These are phyloP conservation scores for Ammodytes marinus DNA, from an alignment of 2,113 vertebrate species.

Conservation along the genomic window DNA sequence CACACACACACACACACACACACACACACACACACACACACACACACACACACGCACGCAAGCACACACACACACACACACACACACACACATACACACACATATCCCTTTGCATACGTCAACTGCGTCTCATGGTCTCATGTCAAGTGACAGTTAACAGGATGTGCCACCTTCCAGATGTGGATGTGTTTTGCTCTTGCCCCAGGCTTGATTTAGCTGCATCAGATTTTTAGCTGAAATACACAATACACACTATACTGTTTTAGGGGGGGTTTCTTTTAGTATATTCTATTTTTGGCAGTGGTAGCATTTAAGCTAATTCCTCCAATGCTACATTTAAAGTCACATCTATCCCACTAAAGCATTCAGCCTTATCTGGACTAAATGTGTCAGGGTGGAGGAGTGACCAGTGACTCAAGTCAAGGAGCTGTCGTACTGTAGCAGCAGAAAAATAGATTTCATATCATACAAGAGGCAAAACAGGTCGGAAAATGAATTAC, in stretches of 20 bases:
- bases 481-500: conserved; percentile 23
- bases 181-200: conserved; percentile 48
- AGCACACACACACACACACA: not conserved
- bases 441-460: conserved; percentile 41
- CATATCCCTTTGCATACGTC: conserved; percentile 62
- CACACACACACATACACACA: conserved; percentile 11
- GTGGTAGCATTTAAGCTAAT: not conserved
- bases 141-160: conserved; percentile 65
- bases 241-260: conserved; percentile 15
- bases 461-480: conserved; percentile 45
- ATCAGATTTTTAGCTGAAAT: conserved; percentile 37
- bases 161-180: conserved; percentile 76
- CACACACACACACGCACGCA: not conserved
- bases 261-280: conserved; percentile 20
- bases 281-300: not conserved
- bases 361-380: not conserved
- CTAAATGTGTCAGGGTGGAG: conserved; percentile 8
- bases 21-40: conserved; percentile 14
- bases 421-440: conserved; percentile 32
- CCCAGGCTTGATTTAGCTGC: conserved; percentile 43
- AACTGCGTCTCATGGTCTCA: conserved; percentile 56
- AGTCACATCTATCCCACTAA: not conserved
- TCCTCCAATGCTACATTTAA: conserved; percentile 14
- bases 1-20: not conserved
- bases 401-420: too few species aligned